Conservation (phyloP, 2,113 vertebrate genomes). For the Octodon degus region DNA sequence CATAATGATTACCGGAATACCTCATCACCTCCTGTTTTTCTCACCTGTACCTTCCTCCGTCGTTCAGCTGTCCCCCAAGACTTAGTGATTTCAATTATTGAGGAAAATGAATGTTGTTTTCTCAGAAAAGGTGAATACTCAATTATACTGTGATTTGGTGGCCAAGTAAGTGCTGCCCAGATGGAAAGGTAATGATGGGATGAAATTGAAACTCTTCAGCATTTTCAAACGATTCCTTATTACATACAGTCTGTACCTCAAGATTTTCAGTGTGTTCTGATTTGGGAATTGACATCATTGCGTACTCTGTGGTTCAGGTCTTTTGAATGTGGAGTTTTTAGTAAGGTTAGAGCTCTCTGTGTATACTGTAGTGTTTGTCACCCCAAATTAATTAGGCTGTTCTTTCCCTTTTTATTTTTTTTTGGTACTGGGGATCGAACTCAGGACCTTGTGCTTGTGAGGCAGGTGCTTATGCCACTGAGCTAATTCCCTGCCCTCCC, state of each 20-base stretch:
- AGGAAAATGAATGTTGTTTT: slow-evolving; percentile 17
- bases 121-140: neutral
- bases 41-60: neutral
- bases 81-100: neutral
- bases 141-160: slow-evolving; percentile 43
- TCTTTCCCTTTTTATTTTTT: neutral
- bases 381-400: neutral
- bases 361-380: neutral
- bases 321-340: neutral
- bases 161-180: neutral
- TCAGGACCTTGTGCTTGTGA: too few species aligned
- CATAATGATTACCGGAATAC: neutral
- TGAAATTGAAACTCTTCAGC: neutral
- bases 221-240: slow-evolving; percentile 4
- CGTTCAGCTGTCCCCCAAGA: neutral
- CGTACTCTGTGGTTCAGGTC: neutral
- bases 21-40: neutral
- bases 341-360: neutral
- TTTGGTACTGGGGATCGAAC: too few species aligned
- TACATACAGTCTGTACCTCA: neutral
- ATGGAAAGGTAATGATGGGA: neutral
- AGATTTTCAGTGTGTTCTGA: neutral
- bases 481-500: too few species aligned
- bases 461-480: too few species aligned
- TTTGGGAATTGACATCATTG: neutral